A percentile compares a stretch with the other conserved stretches of the same genome.
phyloP scores from a whole-genome alignment of 2,797 vertebrate species.

The Cephalopachus bancanus region DNA sequence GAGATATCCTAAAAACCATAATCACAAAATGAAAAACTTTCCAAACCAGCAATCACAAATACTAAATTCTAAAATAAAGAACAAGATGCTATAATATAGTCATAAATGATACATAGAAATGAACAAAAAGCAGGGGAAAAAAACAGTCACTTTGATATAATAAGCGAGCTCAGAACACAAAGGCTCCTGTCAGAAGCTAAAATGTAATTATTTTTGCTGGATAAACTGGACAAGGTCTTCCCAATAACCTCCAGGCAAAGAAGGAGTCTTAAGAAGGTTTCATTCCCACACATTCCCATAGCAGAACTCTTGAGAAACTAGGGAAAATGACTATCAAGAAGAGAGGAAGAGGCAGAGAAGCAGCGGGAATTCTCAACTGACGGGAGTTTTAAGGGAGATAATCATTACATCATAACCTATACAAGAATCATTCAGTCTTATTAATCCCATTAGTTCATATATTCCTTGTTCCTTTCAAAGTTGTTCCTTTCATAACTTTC shows the following conservation, averaged over 20 bases:
- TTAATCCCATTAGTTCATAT: neutral
- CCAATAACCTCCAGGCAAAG: neutral
- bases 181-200: neutral
- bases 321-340: neutral
- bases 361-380: neutral
- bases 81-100: no score
- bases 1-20: neutral
- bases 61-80: neutral
- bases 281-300: neutral
- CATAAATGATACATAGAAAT: neutral
- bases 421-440: neutral
- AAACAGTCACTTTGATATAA: neutral
- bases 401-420: neutral
- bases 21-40: neutral
- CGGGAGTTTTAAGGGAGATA: neutral
- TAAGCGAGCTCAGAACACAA: neutral
- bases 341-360: neutral
- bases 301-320: conserved; percentile 5
- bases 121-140: neutral
- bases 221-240: neutral
- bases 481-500: neutral
- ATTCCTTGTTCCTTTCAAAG: neutral
- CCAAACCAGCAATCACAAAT: neutral
- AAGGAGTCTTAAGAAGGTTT: rapidly evolving
- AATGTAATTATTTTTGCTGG: neutral